Percentiles rank a stretch among this genome's conserved stretches.
Evolutionary conservation across 2,113 vertebrate genomes (phyloP).

Genomic region (Onychorhynchus coronatus): DNA sequence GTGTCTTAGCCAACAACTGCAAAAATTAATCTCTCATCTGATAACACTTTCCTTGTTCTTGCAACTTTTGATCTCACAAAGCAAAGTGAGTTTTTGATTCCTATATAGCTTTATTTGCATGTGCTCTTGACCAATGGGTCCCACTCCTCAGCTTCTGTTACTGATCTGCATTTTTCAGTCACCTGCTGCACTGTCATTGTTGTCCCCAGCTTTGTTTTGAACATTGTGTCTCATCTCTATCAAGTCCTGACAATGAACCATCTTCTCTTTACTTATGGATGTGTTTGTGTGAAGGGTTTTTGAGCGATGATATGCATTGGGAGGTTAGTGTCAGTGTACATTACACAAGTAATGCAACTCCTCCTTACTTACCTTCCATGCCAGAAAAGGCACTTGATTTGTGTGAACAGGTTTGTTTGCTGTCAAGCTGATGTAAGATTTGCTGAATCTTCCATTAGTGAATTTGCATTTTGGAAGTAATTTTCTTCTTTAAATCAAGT

Average conservation of each 20-base stretch:
- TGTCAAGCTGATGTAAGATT: neutral
- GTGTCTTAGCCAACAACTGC: neutral
- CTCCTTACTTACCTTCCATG: neutral
- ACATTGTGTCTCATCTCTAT: neutral
- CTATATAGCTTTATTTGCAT: neutral
- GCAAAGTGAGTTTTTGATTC: neutral
- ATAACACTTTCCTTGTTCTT: neutral
- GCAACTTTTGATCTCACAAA: neutral
- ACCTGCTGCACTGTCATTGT: neutral
- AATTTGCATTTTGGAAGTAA: neutral
- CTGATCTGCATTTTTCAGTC: neutral
- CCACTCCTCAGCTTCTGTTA: neutral
- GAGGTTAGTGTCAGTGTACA: neutral
- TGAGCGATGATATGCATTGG: neutral
- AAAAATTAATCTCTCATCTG: neutral
- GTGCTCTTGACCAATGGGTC: neutral
- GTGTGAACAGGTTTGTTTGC: neutral
- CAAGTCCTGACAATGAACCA: neutral
- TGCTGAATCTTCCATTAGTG: neutral
- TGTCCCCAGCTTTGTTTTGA: neutral
- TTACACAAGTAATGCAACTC: neutral
- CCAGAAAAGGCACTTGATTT: neutral
- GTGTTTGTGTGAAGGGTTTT: neutral
- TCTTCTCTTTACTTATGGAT: neutral
- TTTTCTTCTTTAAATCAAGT: neutral